phyloP scores from a whole-genome alignment of 2,888 invertebrate species.

The Calameuta filiformis region DNA sequence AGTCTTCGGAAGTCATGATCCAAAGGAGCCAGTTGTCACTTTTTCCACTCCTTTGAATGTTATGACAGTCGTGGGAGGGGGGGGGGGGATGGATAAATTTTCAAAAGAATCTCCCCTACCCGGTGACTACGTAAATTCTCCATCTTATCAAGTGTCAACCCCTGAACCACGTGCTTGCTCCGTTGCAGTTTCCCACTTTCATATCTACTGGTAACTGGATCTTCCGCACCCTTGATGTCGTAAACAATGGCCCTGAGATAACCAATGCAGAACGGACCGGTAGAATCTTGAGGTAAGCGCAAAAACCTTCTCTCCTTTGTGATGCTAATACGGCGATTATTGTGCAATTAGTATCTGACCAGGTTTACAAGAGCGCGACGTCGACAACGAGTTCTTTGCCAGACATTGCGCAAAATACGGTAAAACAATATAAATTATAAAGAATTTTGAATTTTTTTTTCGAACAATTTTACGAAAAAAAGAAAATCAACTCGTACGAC shows the following conservation, averaged over 20 bases:
- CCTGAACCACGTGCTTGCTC: neutral
- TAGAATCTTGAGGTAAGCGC: neutral
- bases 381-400: too few relatives aligned
- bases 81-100: too few relatives aligned
- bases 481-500: too few relatives aligned
- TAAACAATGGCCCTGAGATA: neutral
- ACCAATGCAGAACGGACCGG: neutral
- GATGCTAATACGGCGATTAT: constrained; percentile 58
- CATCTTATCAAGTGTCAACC: too few relatives aligned
- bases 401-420: too few relatives aligned
- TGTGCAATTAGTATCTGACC: constrained; percentile 8
- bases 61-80: neutral
- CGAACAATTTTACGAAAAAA: too few relatives aligned
- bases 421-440: too few relatives aligned
- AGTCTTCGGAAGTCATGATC: neutral
- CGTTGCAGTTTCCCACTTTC: neutral
- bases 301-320: constrained; percentile 43
- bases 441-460: too few relatives aligned
- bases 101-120: too few relatives aligned
- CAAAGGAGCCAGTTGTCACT: neutral
- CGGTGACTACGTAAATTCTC: too few relatives aligned
- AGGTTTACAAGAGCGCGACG: neutral
- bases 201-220: neutral
- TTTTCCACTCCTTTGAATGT: neutral
- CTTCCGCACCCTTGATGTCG: neutral